Percentiles rank a stretch among this genome's conserved stretches.
phyloP scores from a whole-genome alignment of 2,888 invertebrate genomes.

The Pollenia angustigena region DNA sequence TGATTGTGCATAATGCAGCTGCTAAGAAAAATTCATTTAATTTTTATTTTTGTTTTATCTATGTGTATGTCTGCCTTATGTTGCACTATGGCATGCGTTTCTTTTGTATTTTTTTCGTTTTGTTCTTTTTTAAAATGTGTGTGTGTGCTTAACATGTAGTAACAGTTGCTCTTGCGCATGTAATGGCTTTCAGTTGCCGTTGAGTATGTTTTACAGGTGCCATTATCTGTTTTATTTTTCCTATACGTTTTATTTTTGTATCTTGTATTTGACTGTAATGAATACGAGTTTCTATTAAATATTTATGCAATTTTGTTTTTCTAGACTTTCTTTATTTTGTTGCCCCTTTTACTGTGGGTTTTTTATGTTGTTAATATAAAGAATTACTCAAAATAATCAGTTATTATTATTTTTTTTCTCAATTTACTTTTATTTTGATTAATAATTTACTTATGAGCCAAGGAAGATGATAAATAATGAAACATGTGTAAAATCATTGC shows the following conservation, averaged over 20 bases:
- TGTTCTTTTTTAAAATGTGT: background rate
- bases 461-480: background rate
- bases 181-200: constrained; percentile 19
- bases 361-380: background rate
- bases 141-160: background rate
- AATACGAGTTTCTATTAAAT: background rate
- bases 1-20: constrained; percentile 25
- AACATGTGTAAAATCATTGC: background rate
- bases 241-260: constrained; percentile 1
- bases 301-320: background rate
- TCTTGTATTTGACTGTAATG: background rate
- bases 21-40: constrained; percentile 28
- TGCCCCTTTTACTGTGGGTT: too few relatives aligned
- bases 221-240: constrained; percentile 26
- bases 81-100: constrained; percentile 10
- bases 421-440: background rate
- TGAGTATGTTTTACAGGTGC: constrained; percentile 46
- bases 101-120: background rate
- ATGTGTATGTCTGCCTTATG: background rate
- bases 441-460: background rate
- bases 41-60: constrained; percentile 3
- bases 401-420: background rate
- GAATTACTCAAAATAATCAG: background rate
- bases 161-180: constrained; percentile 45
- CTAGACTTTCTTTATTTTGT: too few relatives aligned